Conservation (phyloP, 2,797 vertebrate genomes). For the Huso huso region DNA sequence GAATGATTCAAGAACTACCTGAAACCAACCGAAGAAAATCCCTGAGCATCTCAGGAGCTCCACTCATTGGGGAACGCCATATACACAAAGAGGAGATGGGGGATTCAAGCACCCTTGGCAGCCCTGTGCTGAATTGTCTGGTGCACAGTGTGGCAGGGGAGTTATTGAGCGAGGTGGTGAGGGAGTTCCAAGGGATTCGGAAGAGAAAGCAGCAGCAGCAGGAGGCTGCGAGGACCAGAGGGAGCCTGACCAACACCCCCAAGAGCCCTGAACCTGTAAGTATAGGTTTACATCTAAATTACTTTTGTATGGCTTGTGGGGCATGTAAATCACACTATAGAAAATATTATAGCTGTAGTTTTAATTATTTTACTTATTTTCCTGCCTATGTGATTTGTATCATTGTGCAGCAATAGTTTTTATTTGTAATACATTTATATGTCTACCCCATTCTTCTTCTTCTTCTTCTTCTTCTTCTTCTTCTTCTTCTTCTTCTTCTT, state of each 20-base stretch:
- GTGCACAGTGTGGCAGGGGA: slow-evolving; percentile 22
- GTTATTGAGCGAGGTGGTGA: slow-evolving; percentile 23
- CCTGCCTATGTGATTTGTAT: too few species aligned
- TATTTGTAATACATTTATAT: too few species aligned
- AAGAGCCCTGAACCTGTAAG: slow-evolving; percentile 23
- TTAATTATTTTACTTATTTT: too few species aligned
- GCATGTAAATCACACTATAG: too few species aligned
- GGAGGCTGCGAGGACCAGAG: slow-evolving; percentile 2
- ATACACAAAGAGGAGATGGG: slow-evolving; percentile 1
- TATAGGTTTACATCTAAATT: neutral
- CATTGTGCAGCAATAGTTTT: too few species aligned
- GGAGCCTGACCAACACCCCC: slow-evolving; percentile 12
- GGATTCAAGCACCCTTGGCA: neutral
- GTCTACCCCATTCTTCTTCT: too few species aligned
- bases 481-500: too few species aligned
- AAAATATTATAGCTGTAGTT: too few species aligned
- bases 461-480: too few species aligned
- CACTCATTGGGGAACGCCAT: slow-evolving; percentile 1
- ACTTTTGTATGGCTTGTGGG: neutral
- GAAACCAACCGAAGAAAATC: too few species aligned
- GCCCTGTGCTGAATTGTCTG: slow-evolving; percentile 13
- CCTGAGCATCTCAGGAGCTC: neutral
- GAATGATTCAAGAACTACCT: too few species aligned
- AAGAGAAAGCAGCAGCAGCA: slow-evolving; percentile 3
- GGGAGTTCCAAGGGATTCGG: slow-evolving; percentile 18